Evolutionary conservation across 64 coral and sea anemone genomes (phyloP), one percentile per base, ranked within the genome.

Genomic region (Porites australiensis): DNA sequence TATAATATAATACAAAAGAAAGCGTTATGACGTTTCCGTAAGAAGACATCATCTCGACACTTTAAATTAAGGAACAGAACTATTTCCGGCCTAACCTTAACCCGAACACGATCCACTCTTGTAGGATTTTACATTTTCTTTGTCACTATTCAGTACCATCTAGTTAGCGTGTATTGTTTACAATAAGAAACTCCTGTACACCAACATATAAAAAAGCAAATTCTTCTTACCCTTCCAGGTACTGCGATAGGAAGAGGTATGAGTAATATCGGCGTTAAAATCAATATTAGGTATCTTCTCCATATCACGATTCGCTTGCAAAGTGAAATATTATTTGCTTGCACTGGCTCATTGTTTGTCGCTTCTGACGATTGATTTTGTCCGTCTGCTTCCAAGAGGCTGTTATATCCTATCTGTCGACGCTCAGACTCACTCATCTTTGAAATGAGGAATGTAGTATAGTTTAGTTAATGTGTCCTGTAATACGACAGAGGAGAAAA

Each of bases 271-370:
- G 77, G 77, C 8, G 77, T 79, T 52, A 79, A 58, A 58, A 57
- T 23, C 77, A 79, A 52, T 79, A 79, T 79, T 59, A 79, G 13
- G 19, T 79, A 79, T 58, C 52, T 79, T 58, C 22, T 59, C 77
- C 77, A 79, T 79, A 8, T 58, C 43, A 79, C 22, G 12, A 79
- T 58, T 22, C 77, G 54, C 53, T 79, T 79, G 51, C 20, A 52
- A 79, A 79, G 50, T 9, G 77, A 58, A 58, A 18, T 22, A 2
- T 27, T 55, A 15, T 37, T 79, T 23, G 13, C 77, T 79, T 37
- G 51, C 4, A 57, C 9, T 22, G 77, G 77, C 14, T 79, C 77
- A 21, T 3, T 13, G 76, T 23, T 13, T 23, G 76, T 10, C 9
- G 18, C 12, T 12, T 19, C 53, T 10, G 21, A 7, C 52, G 47